Conservation (phyloP, 2,113 vertebrate species). For the Bubalus kerabau region DNA sequence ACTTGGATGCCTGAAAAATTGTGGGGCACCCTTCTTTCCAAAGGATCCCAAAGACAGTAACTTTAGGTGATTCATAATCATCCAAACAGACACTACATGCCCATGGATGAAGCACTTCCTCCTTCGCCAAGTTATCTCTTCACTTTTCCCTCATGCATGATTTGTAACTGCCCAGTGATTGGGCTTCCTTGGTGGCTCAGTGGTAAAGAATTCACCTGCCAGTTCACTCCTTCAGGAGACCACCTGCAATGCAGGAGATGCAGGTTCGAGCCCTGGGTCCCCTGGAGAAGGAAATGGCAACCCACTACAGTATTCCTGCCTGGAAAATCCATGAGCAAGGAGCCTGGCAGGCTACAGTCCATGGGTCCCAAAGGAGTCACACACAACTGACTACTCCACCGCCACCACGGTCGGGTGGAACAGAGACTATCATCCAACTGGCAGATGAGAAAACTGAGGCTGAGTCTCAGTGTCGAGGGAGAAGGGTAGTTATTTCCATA, state of each 20-base stretch:
- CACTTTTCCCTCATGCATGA: not conserved
- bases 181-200: not conserved
- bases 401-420: fast-evolving
- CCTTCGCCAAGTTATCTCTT: not conserved
- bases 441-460: constrained; percentile 10
- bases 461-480: not conserved
- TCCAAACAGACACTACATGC: not conserved
- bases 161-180: not conserved
- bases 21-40: not conserved
- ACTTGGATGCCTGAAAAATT: not conserved
- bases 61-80: not conserved
- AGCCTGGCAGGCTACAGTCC: not conserved
- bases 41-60: not conserved
- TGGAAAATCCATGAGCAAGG: not conserved
- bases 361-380: not conserved
- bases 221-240: not conserved
- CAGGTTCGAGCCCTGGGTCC: not conserved
- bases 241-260: not conserved
- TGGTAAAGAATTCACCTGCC: not conserved
- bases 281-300: not conserved
- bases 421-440: not conserved
- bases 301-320: not conserved
- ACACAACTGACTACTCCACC: not conserved
- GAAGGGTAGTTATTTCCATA: not conserved
- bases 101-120: not conserved